Base-by-base conservation (phyloP, 2,888 invertebrate genomes). In the Atherix ibis region DNA sequence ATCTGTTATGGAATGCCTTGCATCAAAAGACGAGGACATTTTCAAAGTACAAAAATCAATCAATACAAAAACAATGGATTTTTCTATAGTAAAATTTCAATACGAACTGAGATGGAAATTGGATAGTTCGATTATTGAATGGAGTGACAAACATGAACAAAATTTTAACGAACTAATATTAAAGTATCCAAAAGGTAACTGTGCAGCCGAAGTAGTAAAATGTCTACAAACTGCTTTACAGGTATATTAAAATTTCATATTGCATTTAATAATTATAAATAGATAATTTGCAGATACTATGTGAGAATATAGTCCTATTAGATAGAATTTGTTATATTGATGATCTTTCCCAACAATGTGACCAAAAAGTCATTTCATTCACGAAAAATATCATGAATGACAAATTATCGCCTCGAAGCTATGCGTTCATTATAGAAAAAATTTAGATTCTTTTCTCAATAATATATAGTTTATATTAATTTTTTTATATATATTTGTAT, bases 391-490 rank as follows among this genome's bases (percentile, higher is more conserved):
- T 77, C 38, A 65, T 73, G 39, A 60, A 76, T 50, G 71, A 71
- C 42, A 56, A 55, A 36, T 56, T 71, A 43, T 78, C 78, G n/a
- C 76, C 78, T 0, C 64, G 76, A 46, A 75, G 76, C 53, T 63
- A 68, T 44, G 75, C 70, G 22, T 54, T 76, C 41, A 48, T 73
- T 42, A 71, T 70, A 35, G 53, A 53, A 47, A 73, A 72, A 56
- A 10, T n/a, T n/a, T n/a, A n/a, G n/a, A n/a, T n/a, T n/a, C n/a
- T n/a, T n/a, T n/a, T n/a, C n/a, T n/a, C n/a, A n/a, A n/a, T n/a
- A n/a, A n/a, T n/a, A n/a, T n/a, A n/a, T n/a, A n/a, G n/a, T n/a
- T n/a, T n/a, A n/a, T n/a, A n/a, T n/a, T n/a, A n/a, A n/a, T n/a
- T n/a, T n/a, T n/a, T n/a, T n/a, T n/a, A n/a, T n/a, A n/a, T n/a